These are phyloP conservation scores for Brachystomella parvula DNA, from an alignment of 1,140 invertebrate species.

Conservation along the genomic window DNA sequence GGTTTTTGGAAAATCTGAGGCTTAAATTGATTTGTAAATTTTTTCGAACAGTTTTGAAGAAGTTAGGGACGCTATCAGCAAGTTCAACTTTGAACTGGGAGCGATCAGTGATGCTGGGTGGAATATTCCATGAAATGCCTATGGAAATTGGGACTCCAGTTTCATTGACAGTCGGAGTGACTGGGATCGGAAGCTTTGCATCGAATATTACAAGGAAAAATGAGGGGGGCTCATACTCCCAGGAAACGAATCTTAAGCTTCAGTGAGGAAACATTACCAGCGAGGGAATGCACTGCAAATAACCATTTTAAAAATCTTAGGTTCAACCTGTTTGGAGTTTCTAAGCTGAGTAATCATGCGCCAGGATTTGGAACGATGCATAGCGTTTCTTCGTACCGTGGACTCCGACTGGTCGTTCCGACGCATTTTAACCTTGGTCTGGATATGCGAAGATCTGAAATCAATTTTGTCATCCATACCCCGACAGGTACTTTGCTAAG, in stretches of 20 bases:
- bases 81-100: constrained; percentile 5
- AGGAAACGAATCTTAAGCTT: background rate
- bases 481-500: constrained; percentile 4
- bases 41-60: constrained; percentile 12
- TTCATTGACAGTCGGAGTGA: constrained; percentile 9
- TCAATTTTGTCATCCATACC: background rate
- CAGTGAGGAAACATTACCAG: background rate
- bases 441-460: constrained; percentile 10
- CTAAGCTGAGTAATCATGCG: constrained; percentile 27
- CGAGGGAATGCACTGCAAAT: background rate
- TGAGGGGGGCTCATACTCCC: too few relatives aligned
- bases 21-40: constrained; percentile 7
- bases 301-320: constrained; percentile 7
- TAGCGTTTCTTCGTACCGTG: constrained; percentile 8
- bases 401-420: constrained; percentile 13
- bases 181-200: constrained; percentile 4
- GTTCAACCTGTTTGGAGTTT: constrained; percentile 22
- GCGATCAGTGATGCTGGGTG: constrained; percentile 15
- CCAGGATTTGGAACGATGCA: constrained; percentile 21
- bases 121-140: constrained; percentile 29
- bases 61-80: background rate
- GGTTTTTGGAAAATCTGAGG: background rate
- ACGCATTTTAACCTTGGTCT: constrained; percentile 7
- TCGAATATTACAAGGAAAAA: background rate
- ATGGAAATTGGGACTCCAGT: constrained; percentile 35